Percentiles rank a stretch among this genome's conserved stretches.
Conservation (phyloP, 2,797 vertebrate species). For the Cetoscarus ocellatus region DNA sequence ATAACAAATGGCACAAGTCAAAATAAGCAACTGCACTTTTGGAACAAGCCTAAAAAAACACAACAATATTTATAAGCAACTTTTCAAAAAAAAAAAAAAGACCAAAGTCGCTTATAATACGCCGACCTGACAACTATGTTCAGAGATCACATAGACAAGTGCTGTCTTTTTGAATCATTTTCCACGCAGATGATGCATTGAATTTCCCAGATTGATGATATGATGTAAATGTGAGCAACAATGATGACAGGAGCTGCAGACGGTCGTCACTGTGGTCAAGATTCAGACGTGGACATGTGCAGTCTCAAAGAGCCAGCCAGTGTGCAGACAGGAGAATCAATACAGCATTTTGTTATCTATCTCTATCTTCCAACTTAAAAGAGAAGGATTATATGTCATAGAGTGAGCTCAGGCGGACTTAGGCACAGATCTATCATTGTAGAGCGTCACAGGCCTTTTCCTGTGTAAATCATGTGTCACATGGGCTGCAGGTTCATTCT, state of each 20-base stretch:
- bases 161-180: neutral
- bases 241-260: slow-evolving; percentile 30
- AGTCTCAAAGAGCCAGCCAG: slow-evolving; percentile 67
- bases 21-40: no score
- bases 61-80: no score
- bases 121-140: neutral
- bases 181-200: slow-evolving; percentile 26
- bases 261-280: slow-evolving; percentile 71
- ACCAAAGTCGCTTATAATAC: no score
- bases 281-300: slow-evolving; percentile 75
- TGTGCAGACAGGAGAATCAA: slow-evolving; percentile 84
- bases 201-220: slow-evolving; percentile 33
- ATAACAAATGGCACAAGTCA: no score
- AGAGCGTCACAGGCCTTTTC: slow-evolving; percentile 84
- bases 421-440: slow-evolving; percentile 84
- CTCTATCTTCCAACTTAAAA: slow-evolving; percentile 89
- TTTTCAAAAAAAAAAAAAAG: no score
- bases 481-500: slow-evolving; percentile 87
- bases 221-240: slow-evolving; percentile 59
- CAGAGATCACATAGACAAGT: neutral
- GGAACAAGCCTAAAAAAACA: no score
- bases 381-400: slow-evolving; percentile 88
- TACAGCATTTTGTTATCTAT: slow-evolving; percentile 88
- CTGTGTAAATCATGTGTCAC: slow-evolving; percentile 89
- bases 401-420: slow-evolving; percentile 83